phyloP scores from a whole-genome alignment of 2,113 vertebrate species.

The Grammatotria lemairii region DNA sequence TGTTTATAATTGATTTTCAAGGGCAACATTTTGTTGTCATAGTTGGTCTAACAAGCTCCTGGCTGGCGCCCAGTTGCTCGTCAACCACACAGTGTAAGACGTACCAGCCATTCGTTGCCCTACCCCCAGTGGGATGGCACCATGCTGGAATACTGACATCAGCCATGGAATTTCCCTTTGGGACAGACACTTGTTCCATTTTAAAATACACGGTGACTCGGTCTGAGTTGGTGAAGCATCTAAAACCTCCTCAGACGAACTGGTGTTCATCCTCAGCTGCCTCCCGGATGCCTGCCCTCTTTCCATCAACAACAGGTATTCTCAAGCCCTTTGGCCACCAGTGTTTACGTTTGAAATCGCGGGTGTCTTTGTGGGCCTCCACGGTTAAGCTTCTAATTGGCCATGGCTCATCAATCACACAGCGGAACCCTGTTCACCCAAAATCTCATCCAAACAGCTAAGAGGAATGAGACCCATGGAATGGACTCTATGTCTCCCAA shows the following conservation, averaged over 20 bases:
- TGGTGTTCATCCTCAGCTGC: conserved; percentile 16
- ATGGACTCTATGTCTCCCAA: conserved; percentile 48
- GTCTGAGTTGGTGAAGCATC: conserved; percentile 36
- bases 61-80: conserved; percentile 62
- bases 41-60: conserved; percentile 70
- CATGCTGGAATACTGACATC: conserved; percentile 41
- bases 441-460: conserved; percentile 60
- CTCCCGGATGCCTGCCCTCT: conserved; percentile 1
- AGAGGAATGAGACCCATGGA: conserved; percentile 48
- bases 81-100: conserved; percentile 45
- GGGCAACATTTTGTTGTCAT: conserved; percentile 69
- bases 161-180: conserved; percentile 33
- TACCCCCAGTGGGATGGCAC: conserved; percentile 9
- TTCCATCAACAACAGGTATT: conserved; percentile 60
- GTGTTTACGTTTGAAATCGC: conserved; percentile 64
- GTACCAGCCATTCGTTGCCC: background rate
- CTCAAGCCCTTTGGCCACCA: conserved; percentile 22
- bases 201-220: background rate
- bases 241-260: conserved; percentile 9
- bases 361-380: conserved; percentile 58
- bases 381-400: conserved; percentile 72
- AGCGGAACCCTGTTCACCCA: conserved; percentile 54
- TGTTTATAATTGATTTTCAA: conserved; percentile 78
- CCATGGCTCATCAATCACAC: conserved; percentile 73
- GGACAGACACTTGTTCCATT: conserved; percentile 15